Evolutionary conservation across 2,113 vertebrate species (phyloP).

Genomic region (Cettia cetti): DNA sequence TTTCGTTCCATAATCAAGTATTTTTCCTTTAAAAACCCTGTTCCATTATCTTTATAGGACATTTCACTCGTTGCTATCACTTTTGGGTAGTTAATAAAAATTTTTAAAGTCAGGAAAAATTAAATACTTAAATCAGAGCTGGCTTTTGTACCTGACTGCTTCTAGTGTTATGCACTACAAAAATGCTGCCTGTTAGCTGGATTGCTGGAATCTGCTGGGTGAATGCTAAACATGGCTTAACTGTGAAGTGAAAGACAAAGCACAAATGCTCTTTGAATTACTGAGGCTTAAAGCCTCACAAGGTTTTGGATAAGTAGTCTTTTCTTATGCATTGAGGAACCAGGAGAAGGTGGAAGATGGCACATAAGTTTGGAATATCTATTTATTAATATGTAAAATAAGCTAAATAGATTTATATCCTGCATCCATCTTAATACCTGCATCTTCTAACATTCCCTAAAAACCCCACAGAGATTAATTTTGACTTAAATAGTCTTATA

Average conservation of each 20-base stretch:
- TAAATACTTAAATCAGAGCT: background rate
- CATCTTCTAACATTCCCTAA: background rate
- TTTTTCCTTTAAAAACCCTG: background rate
- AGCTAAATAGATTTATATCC: background rate
- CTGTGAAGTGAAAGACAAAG: background rate
- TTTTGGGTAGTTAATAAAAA: background rate
- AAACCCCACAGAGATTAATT: background rate
- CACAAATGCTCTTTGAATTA: background rate
- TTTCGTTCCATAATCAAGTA: background rate
- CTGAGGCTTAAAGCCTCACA: background rate
- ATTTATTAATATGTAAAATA: background rate
- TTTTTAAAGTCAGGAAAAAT: background rate
- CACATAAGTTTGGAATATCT: background rate
- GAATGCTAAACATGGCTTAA: background rate
- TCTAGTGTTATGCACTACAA: background rate
- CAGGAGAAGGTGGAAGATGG: background rate
- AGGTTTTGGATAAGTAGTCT: background rate
- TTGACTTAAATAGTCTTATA: background rate
- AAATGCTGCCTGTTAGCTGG: background rate
- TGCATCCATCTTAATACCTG: background rate
- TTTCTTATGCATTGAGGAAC: background rate
- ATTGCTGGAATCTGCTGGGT: background rate
- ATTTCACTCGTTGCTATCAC: background rate
- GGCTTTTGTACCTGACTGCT: background rate
- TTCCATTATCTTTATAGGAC: background rate